Base-by-base conservation (phyloP, 2,888 invertebrate species). In the Axea sp. region DNA sequence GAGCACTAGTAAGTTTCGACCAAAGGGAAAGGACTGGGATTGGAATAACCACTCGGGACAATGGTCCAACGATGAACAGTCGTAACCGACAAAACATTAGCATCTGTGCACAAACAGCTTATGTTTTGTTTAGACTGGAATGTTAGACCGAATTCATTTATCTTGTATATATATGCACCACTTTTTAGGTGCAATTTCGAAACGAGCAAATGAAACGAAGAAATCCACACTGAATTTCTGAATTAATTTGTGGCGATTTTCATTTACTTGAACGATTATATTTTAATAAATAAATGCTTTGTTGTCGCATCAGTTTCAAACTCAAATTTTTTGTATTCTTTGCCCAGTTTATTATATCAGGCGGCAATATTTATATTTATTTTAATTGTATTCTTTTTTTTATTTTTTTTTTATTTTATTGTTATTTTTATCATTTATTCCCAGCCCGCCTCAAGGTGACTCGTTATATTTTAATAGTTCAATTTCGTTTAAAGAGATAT, bases 21-120 rank as follows among this genome's bases (percentile, higher is more conserved):
- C 93, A 2, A 93, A 93, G 82, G 93, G 93, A 65, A 93, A 93
- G 84, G 92, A 92, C 81, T 93, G 93, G 92, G 91, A 92, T 83
- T 93, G 93, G 92, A 84, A 86, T 64, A 88, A 89, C 76, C 88
- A 87, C 76, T 88, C 89, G 26, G 87, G 86, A 59, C 86, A 88
- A 67, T 87, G 87, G 87, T 81, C 84, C 22, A 83, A 78, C 59
- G 84, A 86, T 33, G 87, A 87, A 51, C 85, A 86, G 76, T 84
- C 86, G 64, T 87, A 86, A 86, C 78, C 76, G 64, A 14, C 12
- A 11, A 41, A 41, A 41, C 12, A 41, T 0, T 7, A n/a, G 15
- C 15, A 35, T 15, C 3, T 17, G n/a, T 3, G n/a, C 19, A 7
- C 8, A 7, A 30, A 2, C 17, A 4, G 49, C 6, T 53, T 1